A percentile compares a stretch with the other conserved stretches of the same genome.
Evolutionary conservation across 2,797 vertebrate genomes (phyloP).

Genomic region (Melanotaenia nigrans): DNA sequence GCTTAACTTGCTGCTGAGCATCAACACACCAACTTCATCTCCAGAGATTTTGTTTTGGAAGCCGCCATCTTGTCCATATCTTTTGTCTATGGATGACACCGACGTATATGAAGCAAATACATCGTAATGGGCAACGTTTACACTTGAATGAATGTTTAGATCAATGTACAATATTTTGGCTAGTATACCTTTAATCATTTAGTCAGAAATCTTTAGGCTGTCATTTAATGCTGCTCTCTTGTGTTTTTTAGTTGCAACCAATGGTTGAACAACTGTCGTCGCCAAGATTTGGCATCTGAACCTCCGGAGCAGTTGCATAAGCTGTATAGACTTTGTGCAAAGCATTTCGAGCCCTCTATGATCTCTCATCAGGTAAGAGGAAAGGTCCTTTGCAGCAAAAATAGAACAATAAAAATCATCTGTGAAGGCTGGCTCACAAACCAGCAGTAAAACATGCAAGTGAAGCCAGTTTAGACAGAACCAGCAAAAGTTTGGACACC

Average conservation of each 20-base stretch:
- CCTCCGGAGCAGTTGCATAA: constrained; percentile 93
- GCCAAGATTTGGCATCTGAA: constrained; percentile 91
- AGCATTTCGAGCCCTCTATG: constrained; percentile 95
- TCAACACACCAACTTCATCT: too few relatives aligned
- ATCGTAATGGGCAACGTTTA: too few relatives aligned
- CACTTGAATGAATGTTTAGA: background rate
- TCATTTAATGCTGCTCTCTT: background rate
- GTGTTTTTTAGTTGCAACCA: constrained; percentile 71
- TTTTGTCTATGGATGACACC: too few relatives aligned
- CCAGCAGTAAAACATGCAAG: too few relatives aligned
- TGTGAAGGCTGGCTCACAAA: background rate
- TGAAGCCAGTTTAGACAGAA: too few relatives aligned
- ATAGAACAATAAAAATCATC: background rate
- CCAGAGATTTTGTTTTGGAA: background rate
- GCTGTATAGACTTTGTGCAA: constrained; percentile 92
- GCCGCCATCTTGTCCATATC: background rate
- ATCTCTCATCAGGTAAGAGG: constrained; percentile 90
- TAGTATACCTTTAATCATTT: background rate
- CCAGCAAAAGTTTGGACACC: too few relatives aligned
- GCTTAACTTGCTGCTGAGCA: too few relatives aligned
- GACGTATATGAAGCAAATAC: too few relatives aligned
- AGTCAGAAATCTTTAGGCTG: background rate
- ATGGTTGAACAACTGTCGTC: constrained; percentile 87
- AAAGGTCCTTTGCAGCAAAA: background rate
- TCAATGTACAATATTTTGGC: background rate